Evolutionary conservation across 2,113 vertebrate genomes (phyloP).

Genomic region (Nyctereutes procyonoides): DNA sequence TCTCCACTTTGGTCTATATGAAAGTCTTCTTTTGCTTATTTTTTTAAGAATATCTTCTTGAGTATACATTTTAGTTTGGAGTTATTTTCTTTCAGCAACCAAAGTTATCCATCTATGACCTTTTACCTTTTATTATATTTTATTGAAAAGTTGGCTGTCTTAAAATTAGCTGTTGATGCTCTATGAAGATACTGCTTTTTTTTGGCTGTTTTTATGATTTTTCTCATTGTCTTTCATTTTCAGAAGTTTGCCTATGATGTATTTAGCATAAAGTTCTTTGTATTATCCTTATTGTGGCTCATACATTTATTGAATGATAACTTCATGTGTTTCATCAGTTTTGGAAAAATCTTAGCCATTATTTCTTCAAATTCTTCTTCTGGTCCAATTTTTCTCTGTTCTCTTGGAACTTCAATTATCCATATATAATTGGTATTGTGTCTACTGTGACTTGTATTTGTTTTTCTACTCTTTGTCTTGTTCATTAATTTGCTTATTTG

Average conservation of each 20-base stretch:
- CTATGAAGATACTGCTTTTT: not conserved
- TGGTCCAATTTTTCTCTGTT: not conserved
- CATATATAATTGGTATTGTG: not conserved
- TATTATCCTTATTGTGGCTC: not conserved
- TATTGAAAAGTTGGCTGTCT: not conserved
- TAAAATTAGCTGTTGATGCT: not conserved
- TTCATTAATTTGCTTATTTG: not conserved
- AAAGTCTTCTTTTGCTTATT: not conserved
- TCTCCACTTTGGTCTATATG: not conserved
- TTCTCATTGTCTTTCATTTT: not conserved
- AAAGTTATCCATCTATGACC: not conserved
- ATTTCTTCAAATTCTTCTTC: conserved; percentile 37
- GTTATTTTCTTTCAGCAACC: not conserved
- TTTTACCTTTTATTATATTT: not conserved
- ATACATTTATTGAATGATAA: not conserved
- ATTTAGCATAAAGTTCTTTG: not conserved
- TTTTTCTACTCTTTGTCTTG: not conserved
- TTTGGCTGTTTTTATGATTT: not conserved
- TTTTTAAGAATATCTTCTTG: not conserved
- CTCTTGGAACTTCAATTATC: not conserved
- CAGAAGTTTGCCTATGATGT: not conserved
- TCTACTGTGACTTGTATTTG: not conserved
- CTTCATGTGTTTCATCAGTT: not conserved
- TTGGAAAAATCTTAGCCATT: not conserved
- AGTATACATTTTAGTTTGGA: not conserved